Evolutionary conservation across 1,140 invertebrate genomes (phyloP).

Genomic region (Pteromalus puparum): DNA sequence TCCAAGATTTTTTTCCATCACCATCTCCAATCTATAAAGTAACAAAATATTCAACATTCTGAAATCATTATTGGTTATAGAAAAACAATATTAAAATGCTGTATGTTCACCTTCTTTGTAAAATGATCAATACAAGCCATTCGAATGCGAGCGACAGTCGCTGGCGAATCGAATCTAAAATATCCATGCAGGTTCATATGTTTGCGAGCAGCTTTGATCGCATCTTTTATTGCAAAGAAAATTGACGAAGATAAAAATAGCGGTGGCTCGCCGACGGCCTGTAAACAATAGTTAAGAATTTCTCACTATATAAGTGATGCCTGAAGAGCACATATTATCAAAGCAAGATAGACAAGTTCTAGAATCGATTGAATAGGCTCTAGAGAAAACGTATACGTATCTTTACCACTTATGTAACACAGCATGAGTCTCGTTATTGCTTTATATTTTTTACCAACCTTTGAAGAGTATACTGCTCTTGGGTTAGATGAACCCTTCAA

Average conservation of each 20-base stretch:
- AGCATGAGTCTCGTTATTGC: background rate
- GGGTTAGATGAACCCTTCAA: constrained; percentile 91
- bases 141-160: constrained; percentile 90
- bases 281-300: constrained; percentile 25
- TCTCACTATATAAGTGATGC: too few species aligned
- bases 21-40: constrained; percentile 48
- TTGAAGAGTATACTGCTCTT: constrained; percentile 94
- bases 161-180: constrained; percentile 89
- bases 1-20: constrained; percentile 59
- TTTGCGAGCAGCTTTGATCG: constrained; percentile 84
- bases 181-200: constrained; percentile 79
- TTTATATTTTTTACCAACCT: constrained; percentile 77
- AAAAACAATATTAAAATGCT: background rate
- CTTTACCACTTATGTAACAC: too few species aligned
- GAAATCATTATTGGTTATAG: constrained; percentile 20
- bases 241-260: constrained; percentile 89
- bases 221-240: constrained; percentile 93
- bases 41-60: background rate
- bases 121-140: constrained; percentile 92
- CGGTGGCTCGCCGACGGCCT: constrained; percentile 96
- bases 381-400: too few species aligned
- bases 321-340: too few species aligned
- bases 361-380: too few species aligned
- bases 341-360: too few species aligned
- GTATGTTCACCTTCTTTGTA: constrained; percentile 80